These are phyloP conservation scores for Numenius arquata DNA, from an alignment of 2,113 vertebrate genomes.

Conservation along the genomic window DNA sequence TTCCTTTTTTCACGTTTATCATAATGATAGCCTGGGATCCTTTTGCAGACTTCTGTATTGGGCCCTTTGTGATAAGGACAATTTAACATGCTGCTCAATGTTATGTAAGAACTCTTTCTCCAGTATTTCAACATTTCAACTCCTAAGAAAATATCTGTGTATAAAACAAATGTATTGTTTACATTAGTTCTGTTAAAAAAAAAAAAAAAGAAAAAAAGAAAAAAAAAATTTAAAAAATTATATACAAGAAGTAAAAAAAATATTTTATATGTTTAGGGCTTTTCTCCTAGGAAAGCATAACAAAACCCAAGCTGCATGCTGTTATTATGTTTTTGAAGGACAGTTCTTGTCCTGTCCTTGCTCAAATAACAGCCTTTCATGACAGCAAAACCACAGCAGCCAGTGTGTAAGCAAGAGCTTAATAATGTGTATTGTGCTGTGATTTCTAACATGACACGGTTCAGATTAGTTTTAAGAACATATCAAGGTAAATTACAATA, in stretches of 20 bases:
- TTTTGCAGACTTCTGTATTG: neutral
- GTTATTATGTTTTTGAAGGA: neutral
- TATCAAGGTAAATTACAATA: constrained; percentile 33
- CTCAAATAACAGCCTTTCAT: constrained; percentile 34
- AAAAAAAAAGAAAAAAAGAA: neutral
- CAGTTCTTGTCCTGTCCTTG: constrained; percentile 31
- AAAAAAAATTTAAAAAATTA: neutral
- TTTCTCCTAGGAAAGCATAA: neutral
- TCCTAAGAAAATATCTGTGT: neutral
- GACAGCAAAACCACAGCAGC: constrained; percentile 22
- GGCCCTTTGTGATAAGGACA: neutral
- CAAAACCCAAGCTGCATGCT: neutral
- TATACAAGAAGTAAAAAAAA: neutral
- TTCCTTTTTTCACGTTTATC: neutral
- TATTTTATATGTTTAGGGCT: neutral
- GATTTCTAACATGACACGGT: constrained; percentile 12
- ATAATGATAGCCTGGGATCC: neutral
- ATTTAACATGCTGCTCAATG: neutral
- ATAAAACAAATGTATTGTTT: neutral
- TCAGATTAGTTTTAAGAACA: constrained; percentile 45
- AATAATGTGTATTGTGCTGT: constrained; percentile 14
- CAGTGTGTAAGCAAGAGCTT: neutral
- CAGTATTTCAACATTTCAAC: neutral
- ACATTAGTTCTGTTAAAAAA: neutral
- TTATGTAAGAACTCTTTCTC: neutral